Evolutionary conservation across 2,888 invertebrate species (phyloP).

Genomic region (Chromoteleia sp.): DNA sequence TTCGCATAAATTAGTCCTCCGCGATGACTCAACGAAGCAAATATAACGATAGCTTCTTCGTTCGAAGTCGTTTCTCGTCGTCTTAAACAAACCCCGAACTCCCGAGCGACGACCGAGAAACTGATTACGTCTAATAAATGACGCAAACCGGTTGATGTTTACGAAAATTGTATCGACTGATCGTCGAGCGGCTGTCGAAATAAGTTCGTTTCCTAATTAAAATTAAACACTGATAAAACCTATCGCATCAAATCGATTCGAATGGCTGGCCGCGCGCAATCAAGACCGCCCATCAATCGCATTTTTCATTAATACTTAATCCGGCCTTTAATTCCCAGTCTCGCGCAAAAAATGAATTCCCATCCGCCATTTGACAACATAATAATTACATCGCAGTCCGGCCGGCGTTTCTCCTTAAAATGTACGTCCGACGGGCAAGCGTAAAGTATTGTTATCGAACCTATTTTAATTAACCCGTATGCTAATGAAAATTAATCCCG

Average conservation of each 20-base stretch:
- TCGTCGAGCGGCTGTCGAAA: conserved; percentile 5
- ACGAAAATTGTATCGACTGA: neutral
- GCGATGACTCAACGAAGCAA: too few relatives aligned
- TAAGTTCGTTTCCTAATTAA: conserved; percentile 56
- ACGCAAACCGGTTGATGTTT: neutral
- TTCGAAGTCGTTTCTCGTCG: too few relatives aligned
- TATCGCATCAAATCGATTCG: conserved; percentile 53
- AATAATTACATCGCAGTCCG: conserved; percentile 54
- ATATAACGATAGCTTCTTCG: too few relatives aligned
- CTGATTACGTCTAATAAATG: too few relatives aligned
- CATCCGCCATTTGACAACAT: conserved; percentile 62
- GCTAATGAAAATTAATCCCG: conserved; percentile 57
- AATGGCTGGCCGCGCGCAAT: conserved; percentile 55
- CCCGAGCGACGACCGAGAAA: too few relatives aligned
- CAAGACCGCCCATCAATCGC: conserved; percentile 59
- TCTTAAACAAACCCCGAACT: too few relatives aligned
- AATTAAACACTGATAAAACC: conserved; percentile 62
- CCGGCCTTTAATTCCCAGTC: conserved; percentile 53
- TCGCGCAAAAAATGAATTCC: conserved; percentile 44
- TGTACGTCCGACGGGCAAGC: conserved; percentile 27
- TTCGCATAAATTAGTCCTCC: too few relatives aligned
- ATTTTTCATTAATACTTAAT: conserved; percentile 68
- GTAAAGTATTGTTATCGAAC: conserved; percentile 56
- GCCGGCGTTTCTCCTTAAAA: conserved; percentile 40
- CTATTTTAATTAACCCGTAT: conserved; percentile 63